Base-by-base conservation (phyloP, 2,113 vertebrate genomes). In the Jaculus jaculus region DNA sequence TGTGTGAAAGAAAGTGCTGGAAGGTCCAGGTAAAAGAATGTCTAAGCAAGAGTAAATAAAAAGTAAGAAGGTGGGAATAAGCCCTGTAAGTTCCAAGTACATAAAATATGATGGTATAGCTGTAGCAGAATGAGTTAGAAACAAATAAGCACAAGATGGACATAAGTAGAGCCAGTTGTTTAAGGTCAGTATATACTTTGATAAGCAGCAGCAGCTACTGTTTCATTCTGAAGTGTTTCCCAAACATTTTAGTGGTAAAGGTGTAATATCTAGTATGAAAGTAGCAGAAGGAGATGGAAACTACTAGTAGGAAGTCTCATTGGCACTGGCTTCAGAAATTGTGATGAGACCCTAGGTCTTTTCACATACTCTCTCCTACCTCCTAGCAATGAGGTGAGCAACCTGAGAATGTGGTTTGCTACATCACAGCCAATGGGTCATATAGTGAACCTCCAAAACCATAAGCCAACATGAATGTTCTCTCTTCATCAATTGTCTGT, bases 71-170 rank as follows among this genome's bases (percentile, higher is more conserved):
- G 9, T n/a, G 21, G 28, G 9, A 26, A 72, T 15, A 28, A 92
- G n/a, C 16, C 21, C 51, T 80, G 26, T 60, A 26, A 72, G 7
- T 65, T 85, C 30, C 13, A 28, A 79, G 51, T 72, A 68, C 12
- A 30, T 16, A 18, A 74, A 73, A 82, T n/a, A 90, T 63, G 24
- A 37, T 39, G 13, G 34, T 74, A 58, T 9, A 17, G 4, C 20
- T 77, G 51, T 30, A 71, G 2, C 1, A 39, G 6, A 92, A 24
- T 39, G 32, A 90, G 3, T n/a, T 20, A 75, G 28, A 0, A 4
- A 5, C 58, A 71, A 12, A 28, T 15, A 0, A 21, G 1, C 34
- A 20, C 21, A 42, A 82, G 7, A 58, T 1, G 2, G 21, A 0
- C 3, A 66, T 65, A 54, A 21, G 87, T 90, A 82, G 32, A 15